Evolutionary conservation across 2,113 vertebrate genomes (phyloP), one percentile per base, ranked within the genome.

Genomic region (Aix galericulata): DNA sequence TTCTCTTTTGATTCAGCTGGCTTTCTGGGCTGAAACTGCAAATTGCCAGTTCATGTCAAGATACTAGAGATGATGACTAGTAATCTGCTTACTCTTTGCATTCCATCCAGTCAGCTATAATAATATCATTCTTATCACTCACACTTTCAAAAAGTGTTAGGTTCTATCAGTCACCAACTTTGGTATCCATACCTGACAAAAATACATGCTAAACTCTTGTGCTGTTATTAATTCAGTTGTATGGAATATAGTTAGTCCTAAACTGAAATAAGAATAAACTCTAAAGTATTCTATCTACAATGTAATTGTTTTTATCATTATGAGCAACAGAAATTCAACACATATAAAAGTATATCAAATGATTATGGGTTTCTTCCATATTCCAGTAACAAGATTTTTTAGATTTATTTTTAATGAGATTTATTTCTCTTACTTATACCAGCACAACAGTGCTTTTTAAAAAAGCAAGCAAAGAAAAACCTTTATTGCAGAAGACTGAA

Each of bases 111-210:
- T 58, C 64, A 89, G 29, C 26, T 59, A 66, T 77, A 20, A 40
- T n/a, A 78, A 62, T 89, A 63, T 55, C 11, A 21, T 93, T 81
- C 55, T 81, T 32, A 75, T 83, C 72, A 88, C 59, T 86, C 55
- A 86, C 34, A 53, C 36, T 46, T 86, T 90, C 82, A 71, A 53
- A 68, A 92, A 59, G 1, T 32, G 64, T 96, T 96, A 92, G 92
- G 55, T 83, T 29, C 72, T 80, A 86, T 62, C 72, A 92, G n/a
- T 20, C 36, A 83, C 31, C 55, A 86, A 64, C 72, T 91, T 88
- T 3, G 0, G 21, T 92, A 92, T 92, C 55, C 52, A 91, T 42
- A 93, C 72, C 82, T 59, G 31, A 93, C 56, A 59, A 50, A 53
- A 91, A 73, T 59, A 66, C 12, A 69, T 0, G 0, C 82, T 90